Percentiles rank a stretch among this genome's conserved stretches.
Evolutionary conservation across 2,888 invertebrate species (phyloP).

Genomic region (Neria commutata): DNA sequence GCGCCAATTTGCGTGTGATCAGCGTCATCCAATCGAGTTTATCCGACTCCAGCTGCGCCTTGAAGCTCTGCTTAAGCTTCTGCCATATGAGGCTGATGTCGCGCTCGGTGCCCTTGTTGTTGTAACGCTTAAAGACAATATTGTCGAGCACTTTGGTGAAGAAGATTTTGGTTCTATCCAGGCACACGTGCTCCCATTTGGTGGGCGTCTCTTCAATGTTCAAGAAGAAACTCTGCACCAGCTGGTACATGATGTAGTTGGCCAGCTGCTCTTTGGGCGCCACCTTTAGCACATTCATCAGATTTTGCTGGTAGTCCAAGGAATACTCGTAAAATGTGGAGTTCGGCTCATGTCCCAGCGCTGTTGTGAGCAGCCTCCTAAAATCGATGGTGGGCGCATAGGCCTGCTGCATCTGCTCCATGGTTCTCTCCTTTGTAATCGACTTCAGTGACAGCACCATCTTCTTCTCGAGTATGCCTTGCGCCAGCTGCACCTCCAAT

Average conservation of each 20-base stretch:
- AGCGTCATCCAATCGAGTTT: constrained; percentile 41
- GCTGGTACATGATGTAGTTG: constrained; percentile 50
- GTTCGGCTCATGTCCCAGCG: constrained; percentile 38
- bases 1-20: constrained; percentile 36
- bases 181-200: constrained; percentile 38
- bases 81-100: constrained; percentile 51
- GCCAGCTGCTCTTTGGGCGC: constrained; percentile 40
- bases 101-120: constrained; percentile 33
- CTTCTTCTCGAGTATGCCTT: constrained; percentile 36
- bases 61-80: constrained; percentile 44
- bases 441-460: constrained; percentile 34
- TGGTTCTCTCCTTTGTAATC: constrained; percentile 32
- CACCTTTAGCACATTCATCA: constrained; percentile 32
- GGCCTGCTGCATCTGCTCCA: constrained; percentile 31
- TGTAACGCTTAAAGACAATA: constrained; percentile 42
- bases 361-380: constrained; percentile 41
- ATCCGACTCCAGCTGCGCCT: constrained; percentile 31
- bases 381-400: constrained; percentile 42
- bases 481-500: constrained; percentile 42
- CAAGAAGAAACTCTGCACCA: constrained; percentile 45
- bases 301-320: constrained; percentile 42
- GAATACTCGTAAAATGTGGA: constrained; percentile 46
- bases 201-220: constrained; percentile 27
- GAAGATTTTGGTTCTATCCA: constrained; percentile 35
- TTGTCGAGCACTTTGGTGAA: constrained; percentile 51